Percentiles rank a stretch among this genome's conserved stretches.
Conservation (phyloP, 1,140 invertebrate genomes). For the Tetramorium simillimum region DNA sequence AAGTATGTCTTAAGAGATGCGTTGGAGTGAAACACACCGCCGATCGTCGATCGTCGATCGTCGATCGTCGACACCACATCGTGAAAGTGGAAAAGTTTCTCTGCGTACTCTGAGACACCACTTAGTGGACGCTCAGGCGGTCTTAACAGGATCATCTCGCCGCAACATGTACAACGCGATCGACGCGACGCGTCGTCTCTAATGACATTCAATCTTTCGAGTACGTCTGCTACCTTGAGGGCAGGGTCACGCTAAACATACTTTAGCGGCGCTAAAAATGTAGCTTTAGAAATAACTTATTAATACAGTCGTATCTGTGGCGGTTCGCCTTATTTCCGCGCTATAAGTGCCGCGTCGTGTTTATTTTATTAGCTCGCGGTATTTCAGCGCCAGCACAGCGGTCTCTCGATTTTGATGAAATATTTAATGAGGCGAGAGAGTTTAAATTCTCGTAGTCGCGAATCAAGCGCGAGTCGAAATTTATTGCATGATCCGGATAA, state of each 20-base stretch:
- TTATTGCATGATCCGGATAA: not conserved
- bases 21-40: slow-evolving; percentile 58
- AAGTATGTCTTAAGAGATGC: slow-evolving; percentile 67
- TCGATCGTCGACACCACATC: too few relatives aligned
- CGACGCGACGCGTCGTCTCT: too few relatives aligned
- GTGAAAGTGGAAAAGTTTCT: slow-evolving; percentile 67
- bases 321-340: not conserved
- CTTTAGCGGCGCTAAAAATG: not conserved
- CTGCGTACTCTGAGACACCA: not conserved
- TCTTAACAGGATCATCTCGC: slow-evolving; percentile 42
- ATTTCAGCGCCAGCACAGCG: too few relatives aligned
- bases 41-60: too few relatives aligned
- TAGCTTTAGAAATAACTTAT: not conserved
- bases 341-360: not conserved
- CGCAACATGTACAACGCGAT: slow-evolving; percentile 39
- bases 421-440: not conserved
- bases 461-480: not conserved
- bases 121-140: too few relatives aligned
- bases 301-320: not conserved
- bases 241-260: not conserved
- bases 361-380: not conserved
- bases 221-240: not conserved
- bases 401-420: not conserved
- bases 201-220: not conserved
- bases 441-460: not conserved